Evolutionary conservation across 35 echinoderm and acorn worm species (phyloP), one percentile per base, ranked within the genome.

Genomic region (Heliocidaris tuberculata): DNA sequence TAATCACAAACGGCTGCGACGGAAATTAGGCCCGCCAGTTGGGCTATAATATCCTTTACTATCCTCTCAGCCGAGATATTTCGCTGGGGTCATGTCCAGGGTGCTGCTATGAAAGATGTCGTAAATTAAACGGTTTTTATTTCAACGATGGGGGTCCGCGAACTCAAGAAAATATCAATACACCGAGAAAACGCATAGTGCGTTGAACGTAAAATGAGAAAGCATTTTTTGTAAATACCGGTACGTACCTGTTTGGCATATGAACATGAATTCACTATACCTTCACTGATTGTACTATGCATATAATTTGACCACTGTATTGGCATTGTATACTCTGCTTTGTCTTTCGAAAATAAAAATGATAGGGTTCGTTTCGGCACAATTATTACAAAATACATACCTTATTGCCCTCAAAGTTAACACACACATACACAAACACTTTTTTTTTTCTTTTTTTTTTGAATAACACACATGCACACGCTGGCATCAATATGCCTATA

Each of bases 91-190:
- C 87, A 89, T 11, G 31, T 48, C 9, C 24, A 89, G 87, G 87
- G 31, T 89, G 87, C 21, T 48, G 15, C 31, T 89, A 42, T 89
- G 87, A 89, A 42, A 89, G 87, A 89, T 89, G 87, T 89, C 31
- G 87, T 89, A 89, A 89, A 89, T 89, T 48, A 89, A 48, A 89
- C 87, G 47, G 47, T 89, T 48, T 78, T 89, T 89, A 89, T 32
- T 89, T 89, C 87, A 89, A 89, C 87, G 87, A 89, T 89, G 87
- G 87, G 87, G 87, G 87, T 89, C 87, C 31, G 65, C 65, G 65
- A 78, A 78, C 65, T 78, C 65, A 78, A 19, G 65, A 78, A 78
- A n/a, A 8, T 19, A 60, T 13, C 59, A 19, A 27, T 2, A n/a
- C 65, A 21, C 21, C 4, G 27, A 78, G 65, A n/a, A 78, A n/a